A percentile compares a stretch with the other conserved stretches of the same genome.
Conservation (phyloP, 2,113 vertebrate species). For the Bucco capensis region DNA sequence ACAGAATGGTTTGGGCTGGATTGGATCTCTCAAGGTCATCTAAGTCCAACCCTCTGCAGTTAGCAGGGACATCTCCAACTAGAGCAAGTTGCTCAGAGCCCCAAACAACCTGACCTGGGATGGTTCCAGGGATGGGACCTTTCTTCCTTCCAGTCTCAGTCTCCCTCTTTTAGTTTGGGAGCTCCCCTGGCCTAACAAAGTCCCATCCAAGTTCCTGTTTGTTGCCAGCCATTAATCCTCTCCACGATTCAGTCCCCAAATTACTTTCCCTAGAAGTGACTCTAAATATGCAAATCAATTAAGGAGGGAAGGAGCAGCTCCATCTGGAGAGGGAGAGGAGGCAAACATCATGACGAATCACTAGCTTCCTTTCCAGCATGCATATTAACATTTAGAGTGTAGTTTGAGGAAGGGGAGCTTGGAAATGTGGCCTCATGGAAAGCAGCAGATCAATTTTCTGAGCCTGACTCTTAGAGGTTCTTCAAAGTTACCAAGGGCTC, state of each 20-base stretch:
- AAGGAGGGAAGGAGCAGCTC: not conserved
- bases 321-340: slow-evolving; percentile 16
- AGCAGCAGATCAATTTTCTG: slow-evolving; percentile 20
- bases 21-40: not conserved
- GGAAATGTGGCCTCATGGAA: slow-evolving; percentile 1
- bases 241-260: not conserved
- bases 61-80: not conserved
- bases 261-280: slow-evolving; percentile 20
- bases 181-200: not conserved
- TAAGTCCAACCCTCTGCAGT: not conserved
- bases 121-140: not conserved
- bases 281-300: slow-evolving; percentile 48
- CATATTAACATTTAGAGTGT: not conserved
- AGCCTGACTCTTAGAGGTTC: slow-evolving; percentile 5
- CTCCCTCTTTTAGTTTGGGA: not conserved
- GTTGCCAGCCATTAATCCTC: slow-evolving; percentile 18
- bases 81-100: not conserved
- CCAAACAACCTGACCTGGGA: not conserved
- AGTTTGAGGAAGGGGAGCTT: not conserved
- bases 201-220: not conserved
- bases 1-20: not conserved
- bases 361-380: not conserved
- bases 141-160: not conserved
- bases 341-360: not conserved
- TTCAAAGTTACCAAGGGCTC: not conserved